Percentiles rank a stretch among this genome's conserved stretches.
These are phyloP conservation scores for Chloroclysta siterata DNA, from an alignment of 2,888 invertebrate species.

Conservation along the genomic window DNA sequence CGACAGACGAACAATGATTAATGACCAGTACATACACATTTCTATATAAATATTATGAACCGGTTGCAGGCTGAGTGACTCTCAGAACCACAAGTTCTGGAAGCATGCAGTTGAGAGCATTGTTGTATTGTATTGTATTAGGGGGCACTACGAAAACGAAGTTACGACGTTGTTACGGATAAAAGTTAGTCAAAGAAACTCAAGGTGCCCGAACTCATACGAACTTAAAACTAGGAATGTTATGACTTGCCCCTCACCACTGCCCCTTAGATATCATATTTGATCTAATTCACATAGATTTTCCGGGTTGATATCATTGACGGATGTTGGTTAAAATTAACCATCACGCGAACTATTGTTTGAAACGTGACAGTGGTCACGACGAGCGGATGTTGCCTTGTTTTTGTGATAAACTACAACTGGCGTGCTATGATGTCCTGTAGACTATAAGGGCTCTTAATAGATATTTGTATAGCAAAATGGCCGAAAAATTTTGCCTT, in stretches of 20 bases:
- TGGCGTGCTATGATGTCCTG: not conserved
- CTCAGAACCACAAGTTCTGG: too few relatives aligned
- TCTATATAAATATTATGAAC: too few relatives aligned
- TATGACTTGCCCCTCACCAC: too few relatives aligned
- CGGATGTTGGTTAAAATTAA: not conserved
- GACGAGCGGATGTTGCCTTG: constrained; percentile 1
- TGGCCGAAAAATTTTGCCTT: too few relatives aligned
- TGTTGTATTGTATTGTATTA: not conserved
- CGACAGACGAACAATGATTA: constrained; percentile 10
- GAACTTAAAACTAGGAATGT: too few relatives aligned
- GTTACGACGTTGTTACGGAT: too few relatives aligned
- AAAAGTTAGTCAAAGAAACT: too few relatives aligned
- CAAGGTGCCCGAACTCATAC: too few relatives aligned
- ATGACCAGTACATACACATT: not conserved
- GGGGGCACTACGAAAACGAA: too few relatives aligned
- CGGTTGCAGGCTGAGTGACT: not conserved
- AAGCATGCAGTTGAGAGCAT: not conserved
- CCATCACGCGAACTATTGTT: constrained; percentile 8
- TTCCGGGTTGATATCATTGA: not conserved
- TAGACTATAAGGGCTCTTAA: not conserved
- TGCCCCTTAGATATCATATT: not conserved
- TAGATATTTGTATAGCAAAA: too few relatives aligned
- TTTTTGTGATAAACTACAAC: not conserved
- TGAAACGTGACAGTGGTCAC: not conserved
- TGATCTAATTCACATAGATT: not conserved